These are phyloP conservation scores for Scalopus aquaticus DNA, from an alignment of 2,113 vertebrate genomes.

Conservation along the genomic window DNA sequence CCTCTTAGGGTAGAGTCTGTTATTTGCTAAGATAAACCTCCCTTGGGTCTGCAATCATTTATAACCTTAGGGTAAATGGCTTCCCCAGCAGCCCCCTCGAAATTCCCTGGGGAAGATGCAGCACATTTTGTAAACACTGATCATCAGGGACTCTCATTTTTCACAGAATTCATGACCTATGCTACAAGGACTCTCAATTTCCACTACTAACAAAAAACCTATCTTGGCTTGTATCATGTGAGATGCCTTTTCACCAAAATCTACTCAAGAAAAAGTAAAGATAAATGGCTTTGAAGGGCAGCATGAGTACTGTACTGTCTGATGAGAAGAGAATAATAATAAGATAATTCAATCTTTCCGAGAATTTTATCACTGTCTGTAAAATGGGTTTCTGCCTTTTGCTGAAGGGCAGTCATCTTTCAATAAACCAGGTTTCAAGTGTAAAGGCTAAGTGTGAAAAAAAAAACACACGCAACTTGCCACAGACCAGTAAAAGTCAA, in stretches of 20 bases:
- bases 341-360: not conserved
- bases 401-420: not conserved
- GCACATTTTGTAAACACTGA: not conserved
- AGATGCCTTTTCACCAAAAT: not conserved
- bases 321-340: not conserved
- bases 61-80: not conserved
- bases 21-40: not conserved
- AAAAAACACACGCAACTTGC: not conserved
- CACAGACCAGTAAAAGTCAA: not conserved
- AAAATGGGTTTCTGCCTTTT: not conserved
- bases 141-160: not conserved
- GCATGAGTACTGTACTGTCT: not conserved
- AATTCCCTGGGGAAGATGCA: not conserved
- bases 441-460: not conserved
- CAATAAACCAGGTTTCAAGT: not conserved
- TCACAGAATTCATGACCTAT: not conserved
- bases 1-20: not conserved
- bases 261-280: not conserved
- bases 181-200: not conserved
- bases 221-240: not conserved
- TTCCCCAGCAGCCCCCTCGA: not conserved
- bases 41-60: not conserved
- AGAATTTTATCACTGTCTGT: not conserved
- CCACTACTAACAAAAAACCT: not conserved
- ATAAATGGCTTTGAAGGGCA: not conserved